Evolutionary conservation across 2,888 invertebrate species (phyloP), one percentile per base, ranked within the genome.

Genomic region (Scaptomyza reducta): DNA sequence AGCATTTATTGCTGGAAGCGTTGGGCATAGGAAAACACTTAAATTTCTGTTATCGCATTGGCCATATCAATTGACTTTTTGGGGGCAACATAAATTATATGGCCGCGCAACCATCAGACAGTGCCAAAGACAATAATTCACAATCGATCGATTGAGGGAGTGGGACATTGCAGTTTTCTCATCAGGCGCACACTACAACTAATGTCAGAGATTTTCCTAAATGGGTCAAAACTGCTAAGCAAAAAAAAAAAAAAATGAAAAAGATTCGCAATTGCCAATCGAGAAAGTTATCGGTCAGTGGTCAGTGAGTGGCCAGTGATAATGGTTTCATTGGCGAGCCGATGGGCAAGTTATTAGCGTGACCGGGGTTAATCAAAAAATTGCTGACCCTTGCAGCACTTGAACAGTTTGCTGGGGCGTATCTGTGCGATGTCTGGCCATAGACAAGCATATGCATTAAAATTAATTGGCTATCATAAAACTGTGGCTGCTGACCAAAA

Each of bases 161-260:
- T 62, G 64, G 50, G 55, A 10, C 74, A 73, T 82, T 81, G 61
- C 67, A 90, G 90, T 89, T 90, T 90, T 90, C 88, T 80, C 83
- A 89, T 89, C 87, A 88, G 82, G 53, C 84, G 77, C 87, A 85
- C 82, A 79, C n/a, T 38, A 38, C 84, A 86, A 77, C 87, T 90
- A 89, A 90, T 90, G 82, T 79, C 88, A 87, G 85, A 89, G 83
- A 90, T 90, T 89, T 90, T 74, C 59, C 67, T 46, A 84, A 89
- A 89, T 86, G 88, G 84, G 81, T 80, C 79, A 81, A 68, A 78
- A 65, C 72, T 56, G 54, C 40, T 67, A 62, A 58, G 57, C 35
- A 35, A n/a, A 35, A n/a, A 35, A 35, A 6, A 35, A 35, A 35
- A 1, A 47, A 47, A 29, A 49, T 13, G 6, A 35, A 49, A 44